Evolutionary conservation across 2,797 vertebrate genomes (phyloP), one percentile per base, ranked within the genome.

Genomic region (Lagodon rhomboides): DNA sequence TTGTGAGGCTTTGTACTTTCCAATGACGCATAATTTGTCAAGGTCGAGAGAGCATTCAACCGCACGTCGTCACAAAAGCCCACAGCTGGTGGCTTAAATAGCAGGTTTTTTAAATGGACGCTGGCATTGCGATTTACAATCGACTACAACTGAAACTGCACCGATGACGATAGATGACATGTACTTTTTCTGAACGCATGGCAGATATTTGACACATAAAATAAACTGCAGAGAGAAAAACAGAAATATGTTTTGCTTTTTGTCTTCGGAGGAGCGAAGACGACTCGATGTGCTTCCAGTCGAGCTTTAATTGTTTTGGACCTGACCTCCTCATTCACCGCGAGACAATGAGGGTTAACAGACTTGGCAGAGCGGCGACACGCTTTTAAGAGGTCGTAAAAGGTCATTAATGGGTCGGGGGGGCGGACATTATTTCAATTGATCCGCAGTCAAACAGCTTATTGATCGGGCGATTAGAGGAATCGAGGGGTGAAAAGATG

Each of bases 401-500:
- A 77, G 73, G 69, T 85, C 68, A 8, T 65, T 80, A 83, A 86
- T 81, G 85, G 80, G 70, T 79, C 55, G 25, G 43, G 9, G 56
- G 25, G 73, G 56, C n/a, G 25, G 75, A 72, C 75, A 63, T 83
- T 71, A 87, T 88, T 89, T 79, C 58, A 75, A 84, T 84, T 82
- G 88, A 92, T 87, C 70, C 25, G 27, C 46, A 51, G 86, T 88
- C n/a, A 64, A 89, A 89, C 74, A 6, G 44, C 49, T 25, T 54
- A 92, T 87, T 75, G 87, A 92, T 85, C 64, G 0, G 50, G 5
- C 69, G 77, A 91, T 88, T 86, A 75, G 77, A 65, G 74, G 77
- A 64, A 51, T 16, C 18, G 49, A 65, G 16, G 38, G 61, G 62
- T 63, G 54, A 70, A 77, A 72, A 79, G 81, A 85, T 72, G 49